phyloP scores from a whole-genome alignment of 2,888 invertebrate species.

The Acleris holmiana region DNA sequence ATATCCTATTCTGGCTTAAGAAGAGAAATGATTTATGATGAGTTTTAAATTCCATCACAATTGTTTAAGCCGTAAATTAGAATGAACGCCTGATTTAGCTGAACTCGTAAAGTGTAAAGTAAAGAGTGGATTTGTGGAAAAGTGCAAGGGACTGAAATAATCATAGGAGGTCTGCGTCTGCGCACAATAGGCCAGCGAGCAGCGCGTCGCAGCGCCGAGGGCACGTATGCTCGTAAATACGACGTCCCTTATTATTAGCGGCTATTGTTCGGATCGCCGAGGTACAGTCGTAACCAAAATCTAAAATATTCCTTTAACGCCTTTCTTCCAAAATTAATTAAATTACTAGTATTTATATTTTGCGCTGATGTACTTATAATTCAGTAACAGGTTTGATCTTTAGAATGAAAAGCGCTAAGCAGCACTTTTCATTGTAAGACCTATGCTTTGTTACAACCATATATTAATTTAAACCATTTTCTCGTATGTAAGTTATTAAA shows the following conservation, averaged over 20 bases:
- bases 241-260: slow-evolving; percentile 81
- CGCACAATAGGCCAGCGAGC: slow-evolving; percentile 72
- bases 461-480: background rate
- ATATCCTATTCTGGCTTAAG: slow-evolving; percentile 19
- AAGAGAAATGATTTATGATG: slow-evolving; percentile 20
- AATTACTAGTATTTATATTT: background rate
- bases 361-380: background rate
- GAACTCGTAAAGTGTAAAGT: slow-evolving; percentile 68
- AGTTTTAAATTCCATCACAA: slow-evolving; percentile 52
- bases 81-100: slow-evolving; percentile 64
- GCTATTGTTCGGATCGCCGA: slow-evolving; percentile 76
- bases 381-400: background rate
- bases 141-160: slow-evolving; percentile 76
- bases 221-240: slow-evolving; percentile 84
- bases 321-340: background rate
- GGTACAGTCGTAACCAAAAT: slow-evolving; percentile 66
- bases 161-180: slow-evolving; percentile 82
- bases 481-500: no score
- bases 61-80: slow-evolving; percentile 64
- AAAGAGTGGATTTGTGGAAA: slow-evolving; percentile 75
- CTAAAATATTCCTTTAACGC: background rate
- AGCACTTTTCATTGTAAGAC: background rate
- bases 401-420: background rate
- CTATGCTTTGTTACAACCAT: background rate
- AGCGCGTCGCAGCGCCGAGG: slow-evolving; percentile 72